Conservation (phyloP, 1,140 invertebrate species). For the Brachionus calyciflorus region DNA sequence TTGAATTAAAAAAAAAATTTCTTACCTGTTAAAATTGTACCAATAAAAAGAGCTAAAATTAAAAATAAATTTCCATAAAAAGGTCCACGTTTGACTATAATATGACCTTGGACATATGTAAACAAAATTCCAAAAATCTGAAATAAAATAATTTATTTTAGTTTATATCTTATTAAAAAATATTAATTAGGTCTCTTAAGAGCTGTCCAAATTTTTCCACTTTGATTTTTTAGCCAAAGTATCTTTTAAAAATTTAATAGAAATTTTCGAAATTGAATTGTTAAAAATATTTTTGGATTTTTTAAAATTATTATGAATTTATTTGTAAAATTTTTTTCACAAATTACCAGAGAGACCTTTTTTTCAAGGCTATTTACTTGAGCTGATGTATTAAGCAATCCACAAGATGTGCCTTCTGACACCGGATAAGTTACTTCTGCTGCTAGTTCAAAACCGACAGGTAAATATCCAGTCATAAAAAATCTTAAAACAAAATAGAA, state of each 20-base stretch:
- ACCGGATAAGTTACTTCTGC: conserved; percentile 90
- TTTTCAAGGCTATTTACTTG: conserved; percentile 57
- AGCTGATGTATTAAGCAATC: conserved; percentile 79
- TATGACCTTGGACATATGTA: conserved; percentile 19
- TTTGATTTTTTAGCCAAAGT: no score
- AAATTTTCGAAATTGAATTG: not conserved
- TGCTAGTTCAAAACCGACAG: conserved; percentile 89
- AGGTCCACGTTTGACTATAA: not conserved
- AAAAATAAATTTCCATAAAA: conserved; percentile 35
- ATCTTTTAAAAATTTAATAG: not conserved
- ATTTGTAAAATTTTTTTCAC: no score
- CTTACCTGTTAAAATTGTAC: conserved; percentile 37
- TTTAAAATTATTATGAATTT: no score
- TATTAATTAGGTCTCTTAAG: no score
- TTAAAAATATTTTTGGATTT: not conserved
- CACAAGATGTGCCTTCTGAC: conserved; percentile 83
- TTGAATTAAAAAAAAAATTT: not conserved
- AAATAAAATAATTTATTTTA: not conserved
- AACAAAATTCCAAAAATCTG: conserved; percentile 29
- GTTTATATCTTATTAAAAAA: not conserved
- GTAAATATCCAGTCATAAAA: conserved; percentile 92
- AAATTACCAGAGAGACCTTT: no score
- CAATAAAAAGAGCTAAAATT: not conserved
- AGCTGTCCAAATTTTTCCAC: no score
- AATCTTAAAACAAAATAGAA: conserved; percentile 62